Conservation (phyloP, 2,797 vertebrate species). For the Lateolabrax maculatus region DNA sequence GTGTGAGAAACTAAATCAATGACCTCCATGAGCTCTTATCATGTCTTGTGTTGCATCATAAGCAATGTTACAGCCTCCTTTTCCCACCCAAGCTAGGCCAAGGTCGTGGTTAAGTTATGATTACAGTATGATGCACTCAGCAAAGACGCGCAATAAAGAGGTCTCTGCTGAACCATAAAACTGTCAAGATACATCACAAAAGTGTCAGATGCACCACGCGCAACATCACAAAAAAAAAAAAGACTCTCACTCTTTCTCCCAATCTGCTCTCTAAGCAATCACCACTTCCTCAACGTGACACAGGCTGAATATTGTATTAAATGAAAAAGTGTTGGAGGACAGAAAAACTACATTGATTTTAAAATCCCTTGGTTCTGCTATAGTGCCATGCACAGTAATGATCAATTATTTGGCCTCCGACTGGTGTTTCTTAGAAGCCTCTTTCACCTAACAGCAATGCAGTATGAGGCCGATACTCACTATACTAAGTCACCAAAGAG, state of each 20-base stretch:
- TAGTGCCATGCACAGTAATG: constrained; percentile 52
- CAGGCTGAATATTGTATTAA: constrained; percentile 64
- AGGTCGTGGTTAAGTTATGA: constrained; percentile 78
- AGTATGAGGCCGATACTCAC: constrained; percentile 17
- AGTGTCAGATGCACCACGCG: constrained; percentile 62
- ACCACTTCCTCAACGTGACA: constrained; percentile 51
- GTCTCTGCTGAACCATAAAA: constrained; percentile 76
- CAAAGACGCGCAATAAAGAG: constrained; percentile 71
- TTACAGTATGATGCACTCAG: constrained; percentile 77
- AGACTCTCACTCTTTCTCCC: constrained; percentile 34
- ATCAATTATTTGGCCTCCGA: constrained; percentile 74
- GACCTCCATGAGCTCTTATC: constrained; percentile 39
- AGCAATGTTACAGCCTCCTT: constrained; percentile 32
- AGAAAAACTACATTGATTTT: constrained; percentile 64
- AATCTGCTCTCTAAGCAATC: constrained; percentile 47
- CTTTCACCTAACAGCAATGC: constrained; percentile 16
- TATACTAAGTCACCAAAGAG: constrained; percentile 49
- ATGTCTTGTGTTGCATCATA: constrained; percentile 56
- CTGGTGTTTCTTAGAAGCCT: constrained; percentile 44
- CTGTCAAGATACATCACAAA: constrained; percentile 79
- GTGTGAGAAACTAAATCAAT: constrained; percentile 37
- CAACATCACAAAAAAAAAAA: constrained; percentile 43
- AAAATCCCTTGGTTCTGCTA: constrained; percentile 53
- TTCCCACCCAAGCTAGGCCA: constrained; percentile 59
- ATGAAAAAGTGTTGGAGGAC: constrained; percentile 55